Evolutionary conservation across 1,140 invertebrate genomes (phyloP).

Genomic region (Trachymyrmex septentrionalis): DNA sequence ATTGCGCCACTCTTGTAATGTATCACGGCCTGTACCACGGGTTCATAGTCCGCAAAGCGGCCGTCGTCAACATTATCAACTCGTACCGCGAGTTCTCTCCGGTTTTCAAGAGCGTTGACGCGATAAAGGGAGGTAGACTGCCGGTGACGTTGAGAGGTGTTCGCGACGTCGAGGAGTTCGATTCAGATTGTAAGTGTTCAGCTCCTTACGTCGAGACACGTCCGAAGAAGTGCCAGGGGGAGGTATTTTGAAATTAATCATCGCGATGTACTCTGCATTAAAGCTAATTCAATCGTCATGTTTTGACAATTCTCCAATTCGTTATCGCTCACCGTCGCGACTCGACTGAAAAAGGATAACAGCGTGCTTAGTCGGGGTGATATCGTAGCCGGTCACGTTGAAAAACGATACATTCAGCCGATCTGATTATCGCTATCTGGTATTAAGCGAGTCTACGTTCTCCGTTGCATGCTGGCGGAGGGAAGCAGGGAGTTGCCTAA

Average conservation of each 20-base stretch:
- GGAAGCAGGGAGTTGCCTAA: neutral
- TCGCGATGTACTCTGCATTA: neutral
- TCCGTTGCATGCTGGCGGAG: conserved; percentile 37
- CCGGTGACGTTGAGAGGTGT: conserved; percentile 40
- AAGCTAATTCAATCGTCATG: conserved; percentile 39
- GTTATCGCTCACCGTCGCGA: conserved; percentile 1
- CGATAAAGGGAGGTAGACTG: conserved; percentile 9
- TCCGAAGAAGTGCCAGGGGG: neutral
- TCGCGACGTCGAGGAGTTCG: conserved; percentile 42
- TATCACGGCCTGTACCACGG: neutral
- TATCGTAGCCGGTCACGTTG: conserved; percentile 39
- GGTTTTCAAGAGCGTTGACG: conserved; percentile 38
- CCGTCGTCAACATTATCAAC: conserved; percentile 53
- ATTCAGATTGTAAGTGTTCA: conserved; percentile 20
- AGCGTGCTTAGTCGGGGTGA: neutral
- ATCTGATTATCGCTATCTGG: conserved; percentile 74
- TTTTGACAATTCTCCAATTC: neutral
- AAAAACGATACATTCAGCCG: conserved; percentile 64
- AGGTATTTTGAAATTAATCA: conserved; percentile 21
- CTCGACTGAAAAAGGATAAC: conserved; percentile 34
- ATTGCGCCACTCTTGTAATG: conserved; percentile 53
- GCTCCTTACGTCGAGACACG: conserved; percentile 29
- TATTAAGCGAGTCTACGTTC: conserved; percentile 66
- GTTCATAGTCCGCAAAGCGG: conserved; percentile 24
- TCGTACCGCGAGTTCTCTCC: conserved; percentile 11